These are phyloP conservation scores for Mallateleia sp. DNA, from an alignment of 2,888 invertebrate genomes.

Conservation along the genomic window DNA sequence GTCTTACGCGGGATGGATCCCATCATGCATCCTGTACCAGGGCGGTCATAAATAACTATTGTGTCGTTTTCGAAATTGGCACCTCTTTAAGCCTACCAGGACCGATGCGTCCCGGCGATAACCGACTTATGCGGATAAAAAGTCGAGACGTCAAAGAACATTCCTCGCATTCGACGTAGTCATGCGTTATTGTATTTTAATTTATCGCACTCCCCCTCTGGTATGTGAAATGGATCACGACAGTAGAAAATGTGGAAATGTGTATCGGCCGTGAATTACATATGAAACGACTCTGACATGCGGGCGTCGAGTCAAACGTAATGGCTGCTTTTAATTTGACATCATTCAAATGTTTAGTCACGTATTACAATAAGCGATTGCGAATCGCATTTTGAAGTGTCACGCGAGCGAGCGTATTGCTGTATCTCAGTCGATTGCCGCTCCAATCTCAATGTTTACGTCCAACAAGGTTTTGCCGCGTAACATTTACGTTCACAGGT, in stretches of 20 bases:
- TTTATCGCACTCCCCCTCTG: slow-evolving; percentile 39
- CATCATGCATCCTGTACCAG: slow-evolving; percentile 28
- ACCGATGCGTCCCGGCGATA: slow-evolving; percentile 40
- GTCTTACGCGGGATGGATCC: slow-evolving; percentile 49
- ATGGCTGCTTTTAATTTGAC: slow-evolving; percentile 29
- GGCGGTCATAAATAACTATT: slow-evolving; percentile 57
- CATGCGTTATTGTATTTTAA: slow-evolving; percentile 56
- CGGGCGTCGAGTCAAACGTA: slow-evolving; percentile 25
- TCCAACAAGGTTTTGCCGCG: not conserved
- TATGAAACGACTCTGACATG: slow-evolving; percentile 37
- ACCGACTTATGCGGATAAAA: slow-evolving; percentile 57
- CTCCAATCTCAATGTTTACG: slow-evolving; percentile 52
- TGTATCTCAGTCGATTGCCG: slow-evolving; percentile 38
- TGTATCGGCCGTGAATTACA: slow-evolving; percentile 25
- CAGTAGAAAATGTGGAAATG: slow-evolving; percentile 50
- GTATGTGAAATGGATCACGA: slow-evolving; percentile 21
- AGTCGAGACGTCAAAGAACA: slow-evolving; percentile 49
- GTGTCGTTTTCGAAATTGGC: slow-evolving; percentile 67
- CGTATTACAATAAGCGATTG: slow-evolving; percentile 56
- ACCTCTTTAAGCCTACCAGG: slow-evolving; percentile 43
- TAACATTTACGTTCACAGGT: slow-evolving; percentile 32
- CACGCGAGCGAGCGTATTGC: slow-evolving; percentile 39
- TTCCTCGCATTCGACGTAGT: slow-evolving; percentile 33
- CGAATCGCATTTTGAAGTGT: slow-evolving; percentile 51
- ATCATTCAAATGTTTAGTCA: slow-evolving; percentile 45